Percentiles rank a stretch among this genome's conserved stretches.
Conservation (phyloP, 2,888 invertebrate genomes). For the Tenodera sinensis region DNA sequence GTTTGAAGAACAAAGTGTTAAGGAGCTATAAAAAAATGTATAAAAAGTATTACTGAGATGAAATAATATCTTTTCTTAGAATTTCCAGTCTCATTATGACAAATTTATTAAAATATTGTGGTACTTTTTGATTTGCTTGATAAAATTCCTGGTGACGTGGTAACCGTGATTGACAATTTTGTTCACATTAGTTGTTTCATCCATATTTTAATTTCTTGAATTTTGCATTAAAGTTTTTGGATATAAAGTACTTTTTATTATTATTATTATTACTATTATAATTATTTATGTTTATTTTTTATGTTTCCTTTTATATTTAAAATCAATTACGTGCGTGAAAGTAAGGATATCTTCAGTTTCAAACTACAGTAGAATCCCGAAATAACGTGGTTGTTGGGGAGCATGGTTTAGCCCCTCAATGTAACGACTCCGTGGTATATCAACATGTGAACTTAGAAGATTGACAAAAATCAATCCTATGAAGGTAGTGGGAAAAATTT, state of each 20-base stretch:
- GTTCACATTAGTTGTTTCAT: background rate
- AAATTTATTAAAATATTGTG: background rate
- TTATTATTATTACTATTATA: too few relatives aligned
- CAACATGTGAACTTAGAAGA: too few relatives aligned
- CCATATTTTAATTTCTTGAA: background rate
- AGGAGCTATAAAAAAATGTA: background rate
- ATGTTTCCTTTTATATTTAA: background rate
- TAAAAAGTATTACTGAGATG: too few relatives aligned
- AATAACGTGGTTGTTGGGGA: too few relatives aligned
- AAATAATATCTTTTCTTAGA: too few relatives aligned
- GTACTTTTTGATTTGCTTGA: background rate
- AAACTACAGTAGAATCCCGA: too few relatives aligned
- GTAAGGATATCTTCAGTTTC: background rate
- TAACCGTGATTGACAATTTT: background rate
- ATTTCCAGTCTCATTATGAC: background rate
- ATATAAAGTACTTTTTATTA: background rate
- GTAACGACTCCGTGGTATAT: too few relatives aligned
- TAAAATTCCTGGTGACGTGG: background rate
- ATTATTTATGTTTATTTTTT: background rate
- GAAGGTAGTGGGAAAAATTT: too few relatives aligned
- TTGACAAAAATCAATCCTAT: too few relatives aligned
- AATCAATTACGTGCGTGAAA: background rate
- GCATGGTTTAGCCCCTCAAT: too few relatives aligned
- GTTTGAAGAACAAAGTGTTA: background rate
- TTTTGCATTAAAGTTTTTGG: background rate